Evolutionary conservation across 2,113 vertebrate species (phyloP), one percentile per base, ranked within the genome.

Genomic region (Microtus richardsoni): DNA sequence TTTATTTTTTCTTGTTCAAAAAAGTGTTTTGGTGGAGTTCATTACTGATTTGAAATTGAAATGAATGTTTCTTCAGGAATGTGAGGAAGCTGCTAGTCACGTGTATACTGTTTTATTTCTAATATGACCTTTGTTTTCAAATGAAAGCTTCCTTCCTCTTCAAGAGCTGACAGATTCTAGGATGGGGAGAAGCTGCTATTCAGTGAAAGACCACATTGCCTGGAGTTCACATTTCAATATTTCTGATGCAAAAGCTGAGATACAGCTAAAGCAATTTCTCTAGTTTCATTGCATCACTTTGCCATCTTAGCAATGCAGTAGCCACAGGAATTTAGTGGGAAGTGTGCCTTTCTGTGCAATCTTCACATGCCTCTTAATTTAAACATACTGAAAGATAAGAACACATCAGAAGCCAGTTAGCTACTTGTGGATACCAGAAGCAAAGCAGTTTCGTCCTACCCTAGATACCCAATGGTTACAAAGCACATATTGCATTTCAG

Each of bases 51-150:
- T 98, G 91, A 97, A 98, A 89, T 75, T 89, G 22, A 98, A 98
- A 98, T 98, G 91, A 96, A 97, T 95, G 79, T 93, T 98, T 98
- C 84, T 77, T 95, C 91, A 78, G 89, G 95, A 97, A 97, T 91
- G 91, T 91, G 91, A 98, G 75, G 41, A 94, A 94, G 98, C 97
- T 84, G 52, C 98, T 98, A 98, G 96, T 95, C 97, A 97, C 96
- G 89, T 97, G 60, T 95, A 85, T 82, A 89, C 89, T 94, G 75
- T 10, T 8, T 98, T 41, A 73, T 97, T 97, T 96, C 96, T 93
- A 89, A 22, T 68, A 95, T 95, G 96, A 98, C 97, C 94, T 98
- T 95, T 94, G 22, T 91, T 97, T 98, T 91, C 96, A 96, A 97
- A 96, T 97, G 94, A 93, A 92, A 98, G 88, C 80, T 80, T 97